phyloP scores from a whole-genome alignment of 1,140 invertebrate genomes.

The Eciton burchellii region DNA sequence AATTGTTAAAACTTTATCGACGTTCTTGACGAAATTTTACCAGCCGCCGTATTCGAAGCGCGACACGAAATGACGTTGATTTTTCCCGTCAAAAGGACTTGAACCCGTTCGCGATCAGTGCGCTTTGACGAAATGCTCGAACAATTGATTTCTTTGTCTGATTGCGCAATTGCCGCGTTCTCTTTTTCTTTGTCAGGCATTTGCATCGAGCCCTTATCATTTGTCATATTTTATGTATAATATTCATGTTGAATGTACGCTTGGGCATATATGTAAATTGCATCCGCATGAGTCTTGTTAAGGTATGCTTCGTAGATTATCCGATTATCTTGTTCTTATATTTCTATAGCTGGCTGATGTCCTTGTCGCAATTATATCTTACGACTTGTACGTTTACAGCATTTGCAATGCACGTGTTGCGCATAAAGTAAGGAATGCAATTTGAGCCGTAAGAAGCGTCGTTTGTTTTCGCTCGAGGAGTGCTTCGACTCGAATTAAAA shows the following conservation, averaged over 20 bases:
- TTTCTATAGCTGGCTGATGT: background rate
- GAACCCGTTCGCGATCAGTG: background rate
- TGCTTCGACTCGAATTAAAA: background rate
- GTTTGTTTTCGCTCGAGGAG: background rate
- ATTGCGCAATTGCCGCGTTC: background rate
- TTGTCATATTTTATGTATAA: constrained; percentile 1
- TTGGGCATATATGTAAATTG: background rate
- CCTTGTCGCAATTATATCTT: constrained; percentile 8
- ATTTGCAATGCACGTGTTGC: constrained; percentile 17
- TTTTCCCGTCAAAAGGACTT: background rate
- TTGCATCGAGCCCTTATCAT: background rate
- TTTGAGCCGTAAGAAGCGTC: background rate
- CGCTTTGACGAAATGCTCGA: background rate
- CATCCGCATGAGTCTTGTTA: background rate
- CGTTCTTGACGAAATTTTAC: constrained; percentile 4
- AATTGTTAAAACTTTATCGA: constrained; percentile 21
- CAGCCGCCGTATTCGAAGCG: background rate
- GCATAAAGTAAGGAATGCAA: background rate
- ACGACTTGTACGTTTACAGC: background rate
- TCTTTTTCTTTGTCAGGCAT: constrained; percentile 14
- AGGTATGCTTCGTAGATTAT: constrained; percentile 1
- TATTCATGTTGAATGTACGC: background rate
- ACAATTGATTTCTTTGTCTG: background rate
- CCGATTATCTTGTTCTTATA: background rate
- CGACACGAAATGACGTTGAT: background rate